A percentile compares a stretch with the other conserved stretches of the same genome.
phyloP scores from a whole-genome alignment of 2,888 invertebrate genomes.

The Dicyrtomina minuta region DNA sequence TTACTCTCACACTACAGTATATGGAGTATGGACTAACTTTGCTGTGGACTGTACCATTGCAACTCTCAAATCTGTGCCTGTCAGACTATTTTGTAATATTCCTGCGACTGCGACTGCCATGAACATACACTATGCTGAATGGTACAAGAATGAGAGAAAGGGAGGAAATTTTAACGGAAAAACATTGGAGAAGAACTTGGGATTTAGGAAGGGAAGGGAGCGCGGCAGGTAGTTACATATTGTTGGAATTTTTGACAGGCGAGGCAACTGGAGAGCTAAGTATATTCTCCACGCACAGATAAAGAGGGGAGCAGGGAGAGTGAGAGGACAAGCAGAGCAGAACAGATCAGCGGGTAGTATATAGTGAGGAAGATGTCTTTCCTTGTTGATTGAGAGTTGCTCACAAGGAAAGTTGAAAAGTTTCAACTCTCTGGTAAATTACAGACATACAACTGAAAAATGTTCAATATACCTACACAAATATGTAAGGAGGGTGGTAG shows the following conservation, averaged over 20 bases:
- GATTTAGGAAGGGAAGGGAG: no score
- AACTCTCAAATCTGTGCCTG: slow-evolving; percentile 1
- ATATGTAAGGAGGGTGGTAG: no score
- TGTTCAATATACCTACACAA: no score
- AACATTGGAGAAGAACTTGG: no score
- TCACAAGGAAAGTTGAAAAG: neutral
- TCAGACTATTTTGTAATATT: neutral
- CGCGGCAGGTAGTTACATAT: neutral
- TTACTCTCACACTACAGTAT: neutral
- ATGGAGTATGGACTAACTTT: no score
- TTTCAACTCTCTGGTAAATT: no score
- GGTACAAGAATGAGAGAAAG: neutral
- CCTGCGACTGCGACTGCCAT: neutral
- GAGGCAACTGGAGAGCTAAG: slow-evolving; percentile 25
- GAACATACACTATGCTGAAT: no score
- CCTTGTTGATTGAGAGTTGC: slow-evolving; percentile 25
- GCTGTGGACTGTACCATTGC: no score
- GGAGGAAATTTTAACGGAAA: slow-evolving; percentile 27
- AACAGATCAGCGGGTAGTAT: no score
- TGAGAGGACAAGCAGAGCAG: no score
- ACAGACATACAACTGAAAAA: no score
- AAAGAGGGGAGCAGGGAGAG: slow-evolving; percentile 12
- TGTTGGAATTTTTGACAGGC: slow-evolving; percentile 24
- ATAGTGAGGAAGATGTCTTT: slow-evolving; percentile 18
- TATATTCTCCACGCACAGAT: no score